phyloP scores from a whole-genome alignment of 2,113 vertebrate genomes.

The human region GRCh38 chr12:126371001-126371500 shows the following conservation, averaged over 20 bases:
- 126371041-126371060: neutral
- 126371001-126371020: neutral
- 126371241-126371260: neutral
- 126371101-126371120: accelerated
- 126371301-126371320: too few species aligned
- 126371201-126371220: neutral
- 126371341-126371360: neutral
- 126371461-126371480: neutral
- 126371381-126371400: neutral
- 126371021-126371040: neutral
- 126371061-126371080: neutral
- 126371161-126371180: neutral
- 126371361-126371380: neutral
- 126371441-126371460: neutral
- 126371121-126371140: too few species aligned
- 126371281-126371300: neutral
- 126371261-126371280: neutral
- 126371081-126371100: neutral
- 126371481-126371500: neutral
- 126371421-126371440: neutral
- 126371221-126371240: neutral
- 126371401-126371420: neutral
- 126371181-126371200: too few species aligned
- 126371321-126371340: neutral
- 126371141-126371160: neutral